Base-by-base conservation (phyloP, 1,140 invertebrate genomes). In the Drosophila asahinai region DNA sequence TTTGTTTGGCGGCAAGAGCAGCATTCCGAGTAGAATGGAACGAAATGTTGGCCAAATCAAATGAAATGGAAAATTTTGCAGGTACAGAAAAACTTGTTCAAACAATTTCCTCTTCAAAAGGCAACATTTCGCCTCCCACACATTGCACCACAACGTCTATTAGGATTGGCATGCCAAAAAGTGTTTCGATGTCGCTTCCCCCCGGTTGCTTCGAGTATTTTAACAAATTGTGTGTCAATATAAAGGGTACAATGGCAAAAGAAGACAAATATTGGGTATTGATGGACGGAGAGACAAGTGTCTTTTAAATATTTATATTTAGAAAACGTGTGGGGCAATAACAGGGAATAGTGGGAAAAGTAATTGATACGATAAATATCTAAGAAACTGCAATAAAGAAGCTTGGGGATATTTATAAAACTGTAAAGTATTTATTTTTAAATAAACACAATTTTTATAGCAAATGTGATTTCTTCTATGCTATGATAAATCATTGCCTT, bases 211-310 rank as follows among this genome's bases (percentile, higher is more conserved):
- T 36, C 12, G 63, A 70, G 51, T 59, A 75, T 68, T 75, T 75
- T 55, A 80, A 81, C 77, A 81, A 80, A 68, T 81, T 75, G 77
- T 64, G 48, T 61, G 77, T 57, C 77, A 63, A 40, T 45, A 36
- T 14, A 57, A 57, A 45, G 45, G 38, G 27, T 51, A 51, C 19
- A 19, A 52, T 12, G 22, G 19, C 33, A 65, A 55, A 30, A 27
- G 33, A 30, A 45, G 54, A 67, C 3, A 68, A 51, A 51, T 49
- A 19, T 61, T 45, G 30, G 19, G 25, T 19, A 17, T 48, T 66
- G 38, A 42, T 58, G 11, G 55, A 59, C 33, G 43, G 57, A 7
- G 38, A 59, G 38, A 7, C 57, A 59, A 43, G 33, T 43, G 57
- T 45, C 48, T 62, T 49, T 30, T 19, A 57, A 57, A 57, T 57